Evolutionary conservation across 2,888 invertebrate species (phyloP).

Genomic region (Hylaea fasciaria): DNA sequence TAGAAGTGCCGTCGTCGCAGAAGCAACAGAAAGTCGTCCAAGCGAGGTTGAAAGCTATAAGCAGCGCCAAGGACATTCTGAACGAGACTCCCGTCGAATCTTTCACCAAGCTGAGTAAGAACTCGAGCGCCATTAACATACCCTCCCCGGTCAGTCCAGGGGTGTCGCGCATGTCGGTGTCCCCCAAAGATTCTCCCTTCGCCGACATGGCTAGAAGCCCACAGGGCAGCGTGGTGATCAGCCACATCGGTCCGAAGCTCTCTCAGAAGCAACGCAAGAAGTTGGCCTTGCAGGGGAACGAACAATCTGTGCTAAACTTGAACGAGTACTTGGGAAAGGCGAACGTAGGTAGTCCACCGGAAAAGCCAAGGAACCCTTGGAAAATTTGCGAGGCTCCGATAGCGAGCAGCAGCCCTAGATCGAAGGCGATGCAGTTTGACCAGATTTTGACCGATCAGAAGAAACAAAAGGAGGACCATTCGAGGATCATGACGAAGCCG

Average conservation of each 20-base stretch:
- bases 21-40: slow-evolving; percentile 80
- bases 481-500: slow-evolving; percentile 89
- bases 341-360: slow-evolving; percentile 62
- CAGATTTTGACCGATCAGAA: slow-evolving; percentile 90
- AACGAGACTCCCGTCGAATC: slow-evolving; percentile 68
- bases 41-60: slow-evolving; percentile 78
- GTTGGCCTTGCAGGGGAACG: slow-evolving; percentile 78
- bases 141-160: slow-evolving; percentile 49
- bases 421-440: slow-evolving; percentile 69
- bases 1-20: slow-evolving; percentile 73
- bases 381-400: slow-evolving; percentile 65
- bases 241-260: slow-evolving; percentile 81
- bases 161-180: slow-evolving; percentile 65
- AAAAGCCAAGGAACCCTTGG: slow-evolving; percentile 82
- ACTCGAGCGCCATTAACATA: slow-evolving; percentile 56
- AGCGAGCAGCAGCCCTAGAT: slow-evolving; percentile 72
- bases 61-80: slow-evolving; percentile 69
- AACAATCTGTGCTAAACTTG: slow-evolving; percentile 58
- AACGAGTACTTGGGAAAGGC: slow-evolving; percentile 63
- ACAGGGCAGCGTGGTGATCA: slow-evolving; percentile 70
- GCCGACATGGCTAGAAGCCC: slow-evolving; percentile 60
- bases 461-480: slow-evolving; percentile 88
- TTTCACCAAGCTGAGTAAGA: slow-evolving; percentile 72
- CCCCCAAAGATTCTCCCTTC: slow-evolving; percentile 65
- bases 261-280: slow-evolving; percentile 88